Conservation (phyloP, 1,140 invertebrate species). For the Drosophila nannoptera region DNA sequence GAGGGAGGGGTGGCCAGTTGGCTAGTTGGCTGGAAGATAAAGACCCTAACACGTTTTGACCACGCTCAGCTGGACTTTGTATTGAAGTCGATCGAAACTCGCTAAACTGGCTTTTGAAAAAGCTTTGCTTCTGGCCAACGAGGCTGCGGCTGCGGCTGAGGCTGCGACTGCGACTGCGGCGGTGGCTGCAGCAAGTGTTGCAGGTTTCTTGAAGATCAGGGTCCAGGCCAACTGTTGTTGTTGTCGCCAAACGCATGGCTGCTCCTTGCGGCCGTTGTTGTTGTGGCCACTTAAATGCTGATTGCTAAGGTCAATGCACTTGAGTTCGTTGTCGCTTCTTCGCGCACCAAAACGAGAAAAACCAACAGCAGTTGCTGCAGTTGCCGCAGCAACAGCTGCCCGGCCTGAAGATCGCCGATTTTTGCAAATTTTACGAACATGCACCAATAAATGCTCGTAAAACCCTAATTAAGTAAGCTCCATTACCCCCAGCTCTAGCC, state of each 20-base stretch:
- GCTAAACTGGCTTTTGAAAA: slow-evolving; percentile 64
- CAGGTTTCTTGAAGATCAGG: slow-evolving; percentile 71
- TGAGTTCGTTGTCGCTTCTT: slow-evolving; percentile 75
- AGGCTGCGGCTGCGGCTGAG: slow-evolving; percentile 3
- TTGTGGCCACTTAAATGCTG: slow-evolving; percentile 67
- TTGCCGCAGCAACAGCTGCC: too few relatives aligned
- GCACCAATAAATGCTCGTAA: slow-evolving; percentile 66
- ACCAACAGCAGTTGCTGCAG: too few relatives aligned
- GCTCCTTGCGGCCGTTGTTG: slow-evolving; percentile 16
- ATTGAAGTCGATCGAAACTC: slow-evolving; percentile 52
- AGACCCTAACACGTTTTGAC: slow-evolving; percentile 52
- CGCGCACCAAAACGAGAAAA: slow-evolving; percentile 71
- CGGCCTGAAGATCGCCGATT: slow-evolving; percentile 39
- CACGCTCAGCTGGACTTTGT: slow-evolving; percentile 36
- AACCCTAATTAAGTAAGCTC: slow-evolving; percentile 50
- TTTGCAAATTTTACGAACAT: slow-evolving; percentile 48
- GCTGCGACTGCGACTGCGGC: slow-evolving; percentile 25
- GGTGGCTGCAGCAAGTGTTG: slow-evolving; percentile 53
- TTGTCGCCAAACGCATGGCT: slow-evolving; percentile 61
- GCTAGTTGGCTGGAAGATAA: slow-evolving; percentile 27
- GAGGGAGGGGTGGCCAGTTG: slow-evolving; percentile 4
- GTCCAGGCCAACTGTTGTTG: slow-evolving; percentile 60
- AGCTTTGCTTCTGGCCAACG: slow-evolving; percentile 56
- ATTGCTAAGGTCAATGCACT: slow-evolving; percentile 76
- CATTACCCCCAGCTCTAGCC: slow-evolving; percentile 20